A percentile compares a stretch with the other conserved stretches of the same genome.
These are phyloP conservation scores for Leucoraja erinaceus DNA, from an alignment of 2,113 vertebrate species.

Conservation along the genomic window DNA sequence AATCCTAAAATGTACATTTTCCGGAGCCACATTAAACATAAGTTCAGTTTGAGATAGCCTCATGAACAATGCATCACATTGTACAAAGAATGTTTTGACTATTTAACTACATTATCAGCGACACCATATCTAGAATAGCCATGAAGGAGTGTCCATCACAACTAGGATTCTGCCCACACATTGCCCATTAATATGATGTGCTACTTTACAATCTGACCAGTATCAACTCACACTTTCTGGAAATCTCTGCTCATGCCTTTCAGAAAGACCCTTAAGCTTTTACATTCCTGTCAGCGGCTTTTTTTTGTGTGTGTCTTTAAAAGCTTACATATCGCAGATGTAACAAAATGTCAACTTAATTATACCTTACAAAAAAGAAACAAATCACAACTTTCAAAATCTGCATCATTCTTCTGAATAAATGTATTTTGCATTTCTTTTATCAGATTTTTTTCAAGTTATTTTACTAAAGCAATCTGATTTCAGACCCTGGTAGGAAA, in stretches of 20 bases:
- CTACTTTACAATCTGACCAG: slow-evolving; percentile 10
- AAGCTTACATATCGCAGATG: background rate
- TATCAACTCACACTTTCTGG: slow-evolving; percentile 1
- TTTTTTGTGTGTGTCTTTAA: background rate
- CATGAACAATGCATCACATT: background rate
- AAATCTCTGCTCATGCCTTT: background rate
- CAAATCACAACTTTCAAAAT: background rate
- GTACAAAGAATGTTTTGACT: background rate
- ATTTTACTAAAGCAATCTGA: background rate
- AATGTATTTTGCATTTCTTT: background rate
- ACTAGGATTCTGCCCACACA: background rate
- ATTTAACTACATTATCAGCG: slow-evolving; percentile 15
- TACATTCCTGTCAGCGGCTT: background rate
- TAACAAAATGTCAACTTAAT: background rate
- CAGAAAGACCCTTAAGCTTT: background rate
- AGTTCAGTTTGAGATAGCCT: background rate
- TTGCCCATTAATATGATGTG: background rate
- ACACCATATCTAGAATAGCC: background rate
- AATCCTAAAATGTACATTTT: background rate
- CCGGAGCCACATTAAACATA: background rate
- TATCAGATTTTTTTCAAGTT: background rate
- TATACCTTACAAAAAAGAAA: background rate
- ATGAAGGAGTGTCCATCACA: slow-evolving; percentile 12
- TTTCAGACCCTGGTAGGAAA: background rate
- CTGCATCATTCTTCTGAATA: background rate